These are phyloP conservation scores for Nymphalis polychloros DNA, from an alignment of 2,888 invertebrate species.

Conservation along the genomic window DNA sequence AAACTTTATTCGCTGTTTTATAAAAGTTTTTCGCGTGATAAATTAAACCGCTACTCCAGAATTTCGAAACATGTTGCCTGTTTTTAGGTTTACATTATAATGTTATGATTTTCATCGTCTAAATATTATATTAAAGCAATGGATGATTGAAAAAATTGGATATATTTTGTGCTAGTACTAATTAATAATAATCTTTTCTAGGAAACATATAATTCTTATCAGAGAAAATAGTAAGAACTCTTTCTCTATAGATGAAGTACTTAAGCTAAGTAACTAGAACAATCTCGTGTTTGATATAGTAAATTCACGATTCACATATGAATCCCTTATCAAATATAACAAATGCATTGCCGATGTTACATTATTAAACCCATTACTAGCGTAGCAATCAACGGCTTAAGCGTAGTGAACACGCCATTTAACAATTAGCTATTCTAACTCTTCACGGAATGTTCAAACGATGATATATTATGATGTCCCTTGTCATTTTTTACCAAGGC, in stretches of 20 bases:
- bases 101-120: too few species aligned
- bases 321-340: slow-evolving; percentile 35
- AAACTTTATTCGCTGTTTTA: slow-evolving; percentile 59
- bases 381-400: slow-evolving; percentile 40
- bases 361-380: slow-evolving; percentile 38
- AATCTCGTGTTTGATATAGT: neutral
- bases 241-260: too few species aligned
- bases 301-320: neutral
- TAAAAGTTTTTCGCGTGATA: slow-evolving; percentile 44
- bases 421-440: slow-evolving; percentile 58
- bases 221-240: too few species aligned
- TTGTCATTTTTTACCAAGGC: slow-evolving; percentile 37
- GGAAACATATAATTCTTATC: too few species aligned
- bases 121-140: too few species aligned
- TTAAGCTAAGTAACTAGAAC: neutral
- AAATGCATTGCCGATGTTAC: slow-evolving; percentile 33
- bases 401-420: slow-evolving; percentile 58
- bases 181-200: too few species aligned
- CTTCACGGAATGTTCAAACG: slow-evolving; percentile 48
- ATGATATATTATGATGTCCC: slow-evolving; percentile 47
- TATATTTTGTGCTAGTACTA: too few species aligned
- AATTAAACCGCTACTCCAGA: slow-evolving; percentile 18
- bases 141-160: too few species aligned
- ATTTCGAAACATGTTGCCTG: slow-evolving; percentile 8
- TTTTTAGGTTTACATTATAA: neutral